Conservation (phyloP, 2,797 vertebrate genomes). For the Knipowitschia caucasica region DNA sequence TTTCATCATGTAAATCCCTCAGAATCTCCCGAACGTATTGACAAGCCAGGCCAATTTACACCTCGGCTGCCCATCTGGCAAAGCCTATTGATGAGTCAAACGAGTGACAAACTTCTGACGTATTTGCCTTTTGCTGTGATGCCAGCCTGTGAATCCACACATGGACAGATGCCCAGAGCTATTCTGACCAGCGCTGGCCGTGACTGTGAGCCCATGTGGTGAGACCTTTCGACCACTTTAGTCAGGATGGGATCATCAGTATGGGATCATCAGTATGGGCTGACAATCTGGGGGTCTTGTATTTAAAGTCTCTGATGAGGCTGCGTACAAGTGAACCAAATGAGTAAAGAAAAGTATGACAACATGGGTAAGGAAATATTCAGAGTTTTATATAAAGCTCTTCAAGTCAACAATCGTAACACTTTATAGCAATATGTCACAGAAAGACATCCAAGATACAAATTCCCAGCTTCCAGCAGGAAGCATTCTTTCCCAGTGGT, state of each 20-base stretch:
- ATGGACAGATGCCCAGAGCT: constrained; percentile 47
- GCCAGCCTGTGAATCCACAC: constrained; percentile 47
- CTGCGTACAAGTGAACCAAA: neutral
- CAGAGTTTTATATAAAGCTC: constrained; percentile 59
- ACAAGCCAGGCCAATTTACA: constrained; percentile 45
- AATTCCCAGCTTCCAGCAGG: constrained; percentile 63
- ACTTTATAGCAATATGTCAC: constrained; percentile 69
- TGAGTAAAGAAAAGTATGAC: constrained; percentile 33
- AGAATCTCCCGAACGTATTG: constrained; percentile 45
- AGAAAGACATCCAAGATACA: constrained; percentile 67
- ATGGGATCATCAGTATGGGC: constrained; percentile 28
- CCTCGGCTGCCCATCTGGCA: constrained; percentile 50
- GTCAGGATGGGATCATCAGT: constrained; percentile 29
- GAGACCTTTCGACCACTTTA: constrained; percentile 11
- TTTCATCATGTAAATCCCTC: constrained; percentile 4
- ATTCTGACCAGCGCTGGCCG: constrained; percentile 15
- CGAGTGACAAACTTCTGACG: constrained; percentile 58
- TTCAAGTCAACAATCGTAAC: constrained; percentile 59
- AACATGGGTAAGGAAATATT: constrained; percentile 51
- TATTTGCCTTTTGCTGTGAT: constrained; percentile 54
- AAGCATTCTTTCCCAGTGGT: constrained; percentile 61
- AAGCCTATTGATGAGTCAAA: constrained; percentile 39
- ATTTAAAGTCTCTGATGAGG: neutral
- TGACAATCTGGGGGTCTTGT: constrained; percentile 20
- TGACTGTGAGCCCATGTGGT: constrained; percentile 33